Evolutionary conservation across 2,797 vertebrate genomes (phyloP), one percentile per base, ranked within the genome.

Genomic region (Amblyraja radiata): DNA sequence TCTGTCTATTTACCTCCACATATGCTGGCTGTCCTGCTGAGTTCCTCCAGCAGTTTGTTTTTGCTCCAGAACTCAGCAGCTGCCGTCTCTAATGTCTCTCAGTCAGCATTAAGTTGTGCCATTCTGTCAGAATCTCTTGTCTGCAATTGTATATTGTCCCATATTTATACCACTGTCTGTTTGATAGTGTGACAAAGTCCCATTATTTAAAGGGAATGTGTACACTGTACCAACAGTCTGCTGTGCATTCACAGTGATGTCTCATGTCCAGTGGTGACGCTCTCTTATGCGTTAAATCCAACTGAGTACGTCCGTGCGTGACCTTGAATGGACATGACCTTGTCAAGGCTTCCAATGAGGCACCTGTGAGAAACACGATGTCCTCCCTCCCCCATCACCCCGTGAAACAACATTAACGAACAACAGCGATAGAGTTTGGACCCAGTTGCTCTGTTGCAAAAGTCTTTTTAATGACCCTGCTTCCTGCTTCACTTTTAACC

Each of bases 401-500:
- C 36, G 65, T 36, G 65, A 39, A 39, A 39, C 32, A 71, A 21
- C 90, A 92, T 74, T 74, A 21, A 54, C 90, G 54, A 92, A 74
- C 46, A 32, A 16, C 71, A 23, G 46, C n/a, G 11, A 76, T 23
- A 73, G 90, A 28, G 23, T 92, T 92, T 23, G 21, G 71, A 32
- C 68, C 39, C 90, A 54, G 71, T 23, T 9, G n/a, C 11, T 76
- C 71, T 91, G 88, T 23, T 92, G 71, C 76, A 71, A 71, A 74
- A 92, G 54, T 74, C 71, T 73, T 73, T 92, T 13, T 92, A 76
- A 39, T 92, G 65, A 76, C 90, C 90, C 39, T 54, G 71, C 90
- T 73, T 28, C 68, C 36, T 76, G 90, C 90, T 92, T 92, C 71
- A 76, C 21, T 76, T 92, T 74, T 92, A 92, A 92, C 71, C 46